Evolutionary conservation across 2,113 vertebrate genomes (phyloP).

Genomic region (Etia nguti): DNA sequence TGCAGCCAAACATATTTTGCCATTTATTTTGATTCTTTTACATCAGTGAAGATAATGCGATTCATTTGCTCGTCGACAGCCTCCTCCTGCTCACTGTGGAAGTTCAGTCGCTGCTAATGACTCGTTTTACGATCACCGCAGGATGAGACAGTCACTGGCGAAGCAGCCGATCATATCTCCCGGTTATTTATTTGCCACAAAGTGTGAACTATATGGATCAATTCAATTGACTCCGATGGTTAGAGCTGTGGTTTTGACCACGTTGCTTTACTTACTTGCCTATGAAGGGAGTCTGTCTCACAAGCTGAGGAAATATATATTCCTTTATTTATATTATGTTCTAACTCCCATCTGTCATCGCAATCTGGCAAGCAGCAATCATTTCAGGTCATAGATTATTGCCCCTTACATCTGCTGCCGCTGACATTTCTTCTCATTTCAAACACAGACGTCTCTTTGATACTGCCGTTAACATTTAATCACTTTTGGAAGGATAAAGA

Average conservation of each 20-base stretch:
- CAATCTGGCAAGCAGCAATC: neutral
- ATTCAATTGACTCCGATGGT: neutral
- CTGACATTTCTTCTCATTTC: neutral
- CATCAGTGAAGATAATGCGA: neutral
- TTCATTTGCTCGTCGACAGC: neutral
- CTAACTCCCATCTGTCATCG: neutral
- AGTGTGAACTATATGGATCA: neutral
- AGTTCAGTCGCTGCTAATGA: neutral
- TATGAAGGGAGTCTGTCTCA: neutral
- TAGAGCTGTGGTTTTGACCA: neutral
- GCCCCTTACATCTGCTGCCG: neutral
- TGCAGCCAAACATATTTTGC: neutral
- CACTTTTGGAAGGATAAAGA: neutral
- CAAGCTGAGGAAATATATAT: neutral
- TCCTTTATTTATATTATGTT: neutral
- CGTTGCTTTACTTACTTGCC: neutral
- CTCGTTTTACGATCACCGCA: neutral
- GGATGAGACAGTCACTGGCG: neutral
- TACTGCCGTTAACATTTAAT: conserved; percentile 5
- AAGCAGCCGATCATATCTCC: neutral
- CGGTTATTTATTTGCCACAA: neutral
- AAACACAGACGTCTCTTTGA: neutral
- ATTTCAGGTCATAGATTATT: neutral
- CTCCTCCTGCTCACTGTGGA: neutral
- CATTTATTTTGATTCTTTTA: neutral